Conservation (phyloP, 2,797 vertebrate species). For the Alectoris magna region DNA sequence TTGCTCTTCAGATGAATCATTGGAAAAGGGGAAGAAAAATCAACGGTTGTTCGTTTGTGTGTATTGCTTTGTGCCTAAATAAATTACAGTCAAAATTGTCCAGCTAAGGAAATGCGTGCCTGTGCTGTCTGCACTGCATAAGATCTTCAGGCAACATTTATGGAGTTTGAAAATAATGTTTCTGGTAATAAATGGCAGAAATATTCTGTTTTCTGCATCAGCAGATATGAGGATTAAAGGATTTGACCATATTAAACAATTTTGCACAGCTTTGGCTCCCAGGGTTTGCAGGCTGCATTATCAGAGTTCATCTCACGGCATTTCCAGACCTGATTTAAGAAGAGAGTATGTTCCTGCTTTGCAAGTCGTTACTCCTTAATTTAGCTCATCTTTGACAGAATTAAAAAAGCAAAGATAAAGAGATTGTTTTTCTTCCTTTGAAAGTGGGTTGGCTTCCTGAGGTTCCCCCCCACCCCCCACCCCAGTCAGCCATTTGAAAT, state of each 20-base stretch:
- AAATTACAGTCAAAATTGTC: constrained; percentile 66
- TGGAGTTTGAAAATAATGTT: constrained; percentile 79
- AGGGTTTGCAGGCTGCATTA: constrained; percentile 77
- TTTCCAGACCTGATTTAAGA: constrained; percentile 81
- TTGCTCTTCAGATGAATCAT: constrained; percentile 46
- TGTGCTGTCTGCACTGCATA: constrained; percentile 61
- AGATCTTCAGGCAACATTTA: constrained; percentile 72
- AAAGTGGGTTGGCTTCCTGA: constrained; percentile 66
- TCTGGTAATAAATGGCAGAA: constrained; percentile 83
- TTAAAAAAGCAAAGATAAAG: constrained; percentile 75
- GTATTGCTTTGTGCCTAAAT: constrained; percentile 58
- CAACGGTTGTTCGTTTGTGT: constrained; percentile 45
- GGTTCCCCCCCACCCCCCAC: constrained; percentile 1
- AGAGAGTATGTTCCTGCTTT: constrained; percentile 76
- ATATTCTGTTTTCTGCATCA: constrained; percentile 83
- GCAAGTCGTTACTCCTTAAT: constrained; percentile 79
- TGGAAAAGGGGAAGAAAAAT: constrained; percentile 45
- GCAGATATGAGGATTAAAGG: constrained; percentile 84
- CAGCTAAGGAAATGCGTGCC: constrained; percentile 57
- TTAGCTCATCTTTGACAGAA: constrained; percentile 77
- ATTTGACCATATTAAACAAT: constrained; percentile 83
- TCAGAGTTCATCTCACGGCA: constrained; percentile 77
- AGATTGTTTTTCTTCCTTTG: constrained; percentile 69
- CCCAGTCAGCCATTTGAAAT: constrained; percentile 73
- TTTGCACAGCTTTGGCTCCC: constrained; percentile 81